Base-by-base conservation (phyloP, 2,888 invertebrate species). In the Poecilobothrus nobilitatus region DNA sequence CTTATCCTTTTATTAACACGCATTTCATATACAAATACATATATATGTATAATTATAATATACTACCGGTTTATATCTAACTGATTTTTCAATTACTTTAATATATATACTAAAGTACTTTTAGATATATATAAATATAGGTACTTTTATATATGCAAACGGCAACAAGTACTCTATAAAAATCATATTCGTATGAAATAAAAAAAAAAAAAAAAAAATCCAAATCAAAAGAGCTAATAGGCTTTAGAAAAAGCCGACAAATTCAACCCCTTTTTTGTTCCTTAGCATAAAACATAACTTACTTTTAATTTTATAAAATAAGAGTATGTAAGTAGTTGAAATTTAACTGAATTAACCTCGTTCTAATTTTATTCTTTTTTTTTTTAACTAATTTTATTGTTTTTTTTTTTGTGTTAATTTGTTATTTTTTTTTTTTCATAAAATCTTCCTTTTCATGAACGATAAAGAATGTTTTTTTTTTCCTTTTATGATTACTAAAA, bases 101-200 rank as follows among this genome's bases (percentile, higher is more conserved):
- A 37, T 37, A 37, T 37, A 37, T 37, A 37, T 37, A 37, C 37
- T 10, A 10, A 37, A 37, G 12, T 7, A 10, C 12, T 8, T 34
- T 7, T 34, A 34, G 5, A 34, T 34, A 34, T 34, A 34, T 34
- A 34, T 34, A 34, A 7, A 34, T 34, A 34, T 37, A 37, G 12
- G 12, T 37, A 37, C 37, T 37, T 37, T 12, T 5, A 10, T 7
- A 34, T 37, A 8, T 37, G 37, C 15, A 63, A 22, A 63, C 18
- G 63, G 63, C 63, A 63, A 63, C 63, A 63, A 63, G 63, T 63
- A 63, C 63, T 63, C 22, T 7, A 22, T 18, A 15, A 37, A 3
- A 37, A 37, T 10, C 7, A 2, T 37, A 10, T 8, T 8, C 12
- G 2, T 37, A n/a, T 37, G 37, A 5, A 27, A 27, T 27, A 27